Percentiles rank a stretch among this genome's conserved stretches.
Conservation (phyloP, 2,888 invertebrate species). For the Ferdinandea cuprea region DNA sequence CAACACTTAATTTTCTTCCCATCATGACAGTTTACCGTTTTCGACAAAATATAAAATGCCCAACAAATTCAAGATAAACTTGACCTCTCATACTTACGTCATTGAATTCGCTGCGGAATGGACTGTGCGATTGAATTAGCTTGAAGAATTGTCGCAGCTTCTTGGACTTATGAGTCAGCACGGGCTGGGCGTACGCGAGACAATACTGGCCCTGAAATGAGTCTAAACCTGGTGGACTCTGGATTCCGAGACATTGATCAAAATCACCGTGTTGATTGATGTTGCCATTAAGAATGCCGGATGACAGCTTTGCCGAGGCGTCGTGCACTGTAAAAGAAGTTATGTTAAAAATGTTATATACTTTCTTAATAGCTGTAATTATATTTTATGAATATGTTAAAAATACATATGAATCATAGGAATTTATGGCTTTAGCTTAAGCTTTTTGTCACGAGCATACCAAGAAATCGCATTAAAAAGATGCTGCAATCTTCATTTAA, state of each 20-base stretch:
- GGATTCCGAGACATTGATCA: slow-evolving; percentile 81
- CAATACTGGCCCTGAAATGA: slow-evolving; percentile 86
- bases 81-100: slow-evolving; percentile 85
- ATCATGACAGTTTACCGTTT: background rate
- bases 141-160: slow-evolving; percentile 83
- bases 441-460: slow-evolving; percentile 9
- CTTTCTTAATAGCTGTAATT: slow-evolving; percentile 21
- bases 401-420: background rate
- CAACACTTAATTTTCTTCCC: background rate
- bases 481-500: slow-evolving; percentile 16
- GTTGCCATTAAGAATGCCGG: slow-evolving; percentile 87
- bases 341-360: slow-evolving; percentile 33
- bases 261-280: slow-evolving; percentile 87
- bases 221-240: slow-evolving; percentile 68
- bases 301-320: slow-evolving; percentile 86
- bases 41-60: background rate
- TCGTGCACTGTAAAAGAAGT: slow-evolving; percentile 86
- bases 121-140: slow-evolving; percentile 86
- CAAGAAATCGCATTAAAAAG: slow-evolving; percentile 8
- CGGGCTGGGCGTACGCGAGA: slow-evolving; percentile 86
- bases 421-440: background rate
- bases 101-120: slow-evolving; percentile 86
- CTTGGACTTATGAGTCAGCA: slow-evolving; percentile 83
- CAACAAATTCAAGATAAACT: slow-evolving; percentile 43
- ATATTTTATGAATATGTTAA: slow-evolving; percentile 17